Base-by-base conservation (phyloP, 2,113 vertebrate species). In the Ursus arctos region DNA sequence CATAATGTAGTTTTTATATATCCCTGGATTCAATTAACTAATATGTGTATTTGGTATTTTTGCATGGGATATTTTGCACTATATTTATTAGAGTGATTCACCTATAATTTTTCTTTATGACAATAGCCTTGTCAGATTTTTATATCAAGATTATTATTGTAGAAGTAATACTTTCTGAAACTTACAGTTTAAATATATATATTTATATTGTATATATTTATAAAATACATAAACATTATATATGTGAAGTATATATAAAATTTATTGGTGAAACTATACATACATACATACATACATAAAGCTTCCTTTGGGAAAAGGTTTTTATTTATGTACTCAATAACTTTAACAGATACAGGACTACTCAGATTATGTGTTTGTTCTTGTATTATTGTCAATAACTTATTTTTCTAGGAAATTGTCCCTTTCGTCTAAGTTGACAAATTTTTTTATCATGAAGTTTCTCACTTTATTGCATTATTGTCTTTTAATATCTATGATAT, bases 371-470 rank as follows among this genome's bases (percentile, higher is more conserved):
- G n/a, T 82, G 10, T 79, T 67, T 57, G 22, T 55, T 69, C 10
- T 49, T 65, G 6, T 63, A 12, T 72, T 90, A 84, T 79, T 89
- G 85, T 92, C 65, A 74, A n/a, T 53, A 47, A 88, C 7, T 55
- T 65, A 26, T 8, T 94, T 95, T 97, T 63, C 43, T 74, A 74
- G 22, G 16, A 95, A 90, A 90, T 87, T 81, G 31, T 51, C 4
- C 4, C 51, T 6, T 94, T 79, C 4, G 40, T n/a, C 43, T 63
- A 61, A 71, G 12, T 13, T 43, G 19, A 71, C 1, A 90, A 81
- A 65, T 81, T 88, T 86, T 1, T 1, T 18, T 72, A 1, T 65
- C n/a, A 26, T 57, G 71, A 43, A 43, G 2, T 67, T 40, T 86
- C 43, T 63, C 63, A 67, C 72, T 40, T 65, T 59, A 57, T 85